Evolutionary conservation across 2,888 invertebrate genomes (phyloP), one percentile per base, ranked within the genome.

Genomic region (Coelogynopora nodosa): DNA sequence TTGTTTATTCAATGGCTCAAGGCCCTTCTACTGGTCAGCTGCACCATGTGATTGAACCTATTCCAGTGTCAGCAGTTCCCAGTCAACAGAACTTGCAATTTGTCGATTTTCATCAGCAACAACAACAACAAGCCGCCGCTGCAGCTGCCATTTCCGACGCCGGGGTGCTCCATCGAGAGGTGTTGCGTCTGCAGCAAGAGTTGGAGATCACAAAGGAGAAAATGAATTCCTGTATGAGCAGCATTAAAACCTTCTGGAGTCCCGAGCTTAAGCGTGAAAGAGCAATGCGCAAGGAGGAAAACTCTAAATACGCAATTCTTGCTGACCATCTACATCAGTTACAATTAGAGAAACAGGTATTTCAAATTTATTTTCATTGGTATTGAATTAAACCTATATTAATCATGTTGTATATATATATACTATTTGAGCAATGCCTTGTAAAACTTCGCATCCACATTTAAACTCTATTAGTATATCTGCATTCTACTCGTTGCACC

Each of bases 191-290:
- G 89, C 96, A 96, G 93, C 96, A 96, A 92, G 97, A 97, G 92
- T 94, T 97, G 90, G 97, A 97, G 93, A 93, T 97, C 91, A 97
- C 97, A 89, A 97, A 97, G 93, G 97, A 98, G 93, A 98, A 98
- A 93, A 94, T 98, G 90, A 96, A 97, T 92, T 97, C 97, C 91
- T 96, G 96, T 90, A 98, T 99, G 98, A 98, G 98, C 93, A 97
- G 97, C 93, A 99, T 99, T 93, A 98, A 98, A 94, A 98, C 98
- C 87, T 99, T 99, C 93, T 99, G 99, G 99, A 97, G 97, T 92
- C 99, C 99, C 27, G 99, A 99, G 93, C 93, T 99, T 92, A 99
- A 99, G 93, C 97, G 98, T 93, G 98, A 99, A 93, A 93, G 98
- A 89, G 96, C 97, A 84, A 92, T 98, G 90, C 94, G 98, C 89